phyloP scores from a whole-genome alignment of 2,797 vertebrate species.

The Notoglanidium macrostoma region DNA sequence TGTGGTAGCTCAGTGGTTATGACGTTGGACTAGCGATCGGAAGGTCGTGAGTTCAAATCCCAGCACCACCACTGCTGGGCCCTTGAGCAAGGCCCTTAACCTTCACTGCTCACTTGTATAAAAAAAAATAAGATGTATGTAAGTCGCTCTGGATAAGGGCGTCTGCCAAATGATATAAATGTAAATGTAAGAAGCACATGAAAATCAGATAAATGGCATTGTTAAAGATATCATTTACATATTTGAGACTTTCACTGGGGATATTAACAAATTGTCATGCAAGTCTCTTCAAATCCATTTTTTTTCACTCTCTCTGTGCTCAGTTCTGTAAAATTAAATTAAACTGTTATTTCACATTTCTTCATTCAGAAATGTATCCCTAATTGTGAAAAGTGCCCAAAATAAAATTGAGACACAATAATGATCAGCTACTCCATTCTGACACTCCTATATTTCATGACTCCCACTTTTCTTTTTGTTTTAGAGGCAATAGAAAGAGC shows the following conservation, averaged over 20 bases:
- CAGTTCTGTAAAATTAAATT: not conserved
- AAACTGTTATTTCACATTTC: not conserved
- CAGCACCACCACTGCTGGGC: no score
- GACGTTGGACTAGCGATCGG: no score
- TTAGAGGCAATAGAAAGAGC: conserved; percentile 76
- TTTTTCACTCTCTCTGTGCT: not conserved
- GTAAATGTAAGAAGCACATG: not conserved
- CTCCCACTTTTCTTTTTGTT: conserved; percentile 46
- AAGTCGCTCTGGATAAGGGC: no score
- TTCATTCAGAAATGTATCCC: not conserved
- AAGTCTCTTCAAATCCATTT: not conserved
- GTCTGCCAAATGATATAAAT: no score
- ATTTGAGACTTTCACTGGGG: not conserved
- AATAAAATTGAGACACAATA: not conserved
- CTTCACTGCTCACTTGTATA: no score
- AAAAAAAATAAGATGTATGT: no score
- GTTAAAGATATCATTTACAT: not conserved
- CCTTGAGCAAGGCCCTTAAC: no score
- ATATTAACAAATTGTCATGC: not conserved
- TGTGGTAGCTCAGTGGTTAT: no score
- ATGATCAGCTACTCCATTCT: conserved; percentile 2
- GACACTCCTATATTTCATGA: conserved; percentile 53
- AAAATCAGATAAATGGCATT: not conserved
- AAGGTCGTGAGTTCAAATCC: no score
- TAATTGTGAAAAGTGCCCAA: conserved; percentile 4